phyloP scores from a whole-genome alignment of 2,113 vertebrate species.

The Danio rerio region GRCz12tu NC_133181.1:48941001-48941500 shows the following conservation, averaged over 20 bases:
- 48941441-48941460: constrained; percentile 32
- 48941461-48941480: constrained; percentile 86
- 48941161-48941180: constrained; percentile 99
- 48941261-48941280: not conserved
- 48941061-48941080: not conserved
- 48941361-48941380: constrained; percentile 93
- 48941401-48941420: not conserved
- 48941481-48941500: constrained; percentile 92
- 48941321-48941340: constrained; percentile 96
- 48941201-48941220: constrained; percentile 79
- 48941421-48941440: not conserved
- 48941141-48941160: constrained; percentile 96
- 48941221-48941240: not conserved
- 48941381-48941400: constrained; percentile 86
- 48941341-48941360: constrained; percentile 93
- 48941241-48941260: not conserved
- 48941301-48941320: constrained; percentile 99
- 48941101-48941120: constrained; percentile 93
- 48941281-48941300: constrained; percentile 48
- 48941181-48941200: constrained; percentile 98
- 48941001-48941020: no score
- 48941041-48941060: no score
- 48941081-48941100: constrained; percentile 25
- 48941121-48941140: constrained; percentile 93
- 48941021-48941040: no score